A percentile compares a stretch with the other conserved stretches of the same genome.
Conservation (phyloP, 2,888 invertebrate species). For the Heliconius charithonia region DNA sequence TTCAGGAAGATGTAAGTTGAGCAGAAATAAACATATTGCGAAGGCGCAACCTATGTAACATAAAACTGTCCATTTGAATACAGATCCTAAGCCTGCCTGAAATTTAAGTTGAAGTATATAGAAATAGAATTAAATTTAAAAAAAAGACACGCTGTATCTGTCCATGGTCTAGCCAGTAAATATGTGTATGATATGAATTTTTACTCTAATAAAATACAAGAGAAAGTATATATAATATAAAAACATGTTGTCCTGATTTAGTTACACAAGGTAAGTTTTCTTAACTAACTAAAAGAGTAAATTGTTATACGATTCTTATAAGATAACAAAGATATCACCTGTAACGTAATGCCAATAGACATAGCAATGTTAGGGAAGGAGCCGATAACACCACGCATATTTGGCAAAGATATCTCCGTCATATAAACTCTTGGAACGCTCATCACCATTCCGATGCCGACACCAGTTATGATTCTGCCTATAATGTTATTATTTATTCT, state of each 20-base stretch:
- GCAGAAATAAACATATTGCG: conserved; percentile 49
- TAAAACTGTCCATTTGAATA: conserved; percentile 56
- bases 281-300: too few relatives aligned
- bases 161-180: too few relatives aligned
- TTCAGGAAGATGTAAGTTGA: conserved; percentile 59
- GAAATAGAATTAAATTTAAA: neutral
- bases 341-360: conserved; percentile 84
- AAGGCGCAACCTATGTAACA: conserved; percentile 54
- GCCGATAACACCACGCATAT: conserved; percentile 87
- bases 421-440: conserved; percentile 85
- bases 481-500: neutral
- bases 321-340: conserved; percentile 54
- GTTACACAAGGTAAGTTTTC: too few relatives aligned
- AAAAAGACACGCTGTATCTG: neutral
- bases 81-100: conserved; percentile 59
- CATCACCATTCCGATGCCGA: conserved; percentile 86
- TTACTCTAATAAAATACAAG: too few relatives aligned
- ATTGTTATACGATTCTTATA: too few relatives aligned
- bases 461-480: conserved; percentile 80
- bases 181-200: too few relatives aligned
- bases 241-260: too few relatives aligned
- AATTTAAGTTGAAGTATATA: conserved; percentile 39
- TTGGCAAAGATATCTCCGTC: conserved; percentile 86
- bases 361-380: conserved; percentile 86
- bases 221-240: too few relatives aligned